Evolutionary conservation across 2,888 invertebrate species (phyloP), one percentile per base, ranked within the genome.

Genomic region (Azorinus chamasolen): DNA sequence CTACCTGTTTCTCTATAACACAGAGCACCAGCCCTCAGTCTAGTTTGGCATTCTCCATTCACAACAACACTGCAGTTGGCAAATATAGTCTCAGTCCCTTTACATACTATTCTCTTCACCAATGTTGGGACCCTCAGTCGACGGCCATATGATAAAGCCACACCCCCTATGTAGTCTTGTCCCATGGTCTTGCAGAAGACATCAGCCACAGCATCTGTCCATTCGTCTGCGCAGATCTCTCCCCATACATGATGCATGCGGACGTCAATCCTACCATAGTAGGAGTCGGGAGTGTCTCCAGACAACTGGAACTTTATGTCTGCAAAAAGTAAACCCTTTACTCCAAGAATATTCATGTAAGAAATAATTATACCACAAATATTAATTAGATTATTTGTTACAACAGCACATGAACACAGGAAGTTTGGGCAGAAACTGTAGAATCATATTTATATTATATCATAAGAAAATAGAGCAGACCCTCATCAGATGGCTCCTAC

Each of bases 151-250:
- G 82, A 79, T 20, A 87, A 87, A 0, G 86, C 81, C 32, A 85
- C 74, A 8, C 91, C 90, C 14, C 90, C 90, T 53, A 66, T 64
- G 53, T 73, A 88, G 14, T 66, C 61, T 6, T 37, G 43, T n/a
- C 74, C 84, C 10, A 84, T 54, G 20, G 81, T 63, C 41, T 70
- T 78, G 72, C 90, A 90, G 50, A 86, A 81, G 0, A 96, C 96
- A 84, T 95, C 94, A 0, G 96, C 96, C 84, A 96, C 95, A 20
- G 92, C 94, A 78, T 96, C 92, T 8, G 95, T 95, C 89, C 96
- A 96, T 81, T 95, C 95, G 82, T 96, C 95, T 86, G 96, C 96
- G 89, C 96, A 96, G 16, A 96, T 94, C 78, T 95, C 95, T 0
- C 96, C 96, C 95, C 95, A 96, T 70, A 94, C 94, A 25, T 79